Evolutionary conservation across 2,888 invertebrate species (phyloP), one percentile per base, ranked within the genome.

Genomic region (Parochlus steinenii): DNA sequence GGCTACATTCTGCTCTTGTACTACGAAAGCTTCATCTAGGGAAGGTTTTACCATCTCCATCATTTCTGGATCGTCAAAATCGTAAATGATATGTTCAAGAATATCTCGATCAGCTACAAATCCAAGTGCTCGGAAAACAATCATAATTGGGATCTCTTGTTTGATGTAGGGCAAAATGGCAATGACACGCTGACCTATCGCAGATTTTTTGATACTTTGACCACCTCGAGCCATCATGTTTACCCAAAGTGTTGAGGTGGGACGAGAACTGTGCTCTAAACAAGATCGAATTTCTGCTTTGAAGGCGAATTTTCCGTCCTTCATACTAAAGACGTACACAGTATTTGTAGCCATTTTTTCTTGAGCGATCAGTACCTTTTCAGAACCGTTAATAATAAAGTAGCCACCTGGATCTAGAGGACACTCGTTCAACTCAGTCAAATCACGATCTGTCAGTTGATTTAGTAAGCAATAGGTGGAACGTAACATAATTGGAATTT

Each of bases 31-130:
- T 63, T 98, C 98, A 61, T 98, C 98, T 38, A 98, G 62, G 0
- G 97, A 97, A 1, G 98, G 98, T 56, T 99, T 99, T 0, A 93
- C 95, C 95, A 99, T 97, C 71, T 99, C 98, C 97, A 99, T 98
- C 95, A 99, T 97, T 66, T 99, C 98, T 6, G 93, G 97, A 62
- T 99, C 98, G 59, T 98, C 95, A 62, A 98, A 98, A 55, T 99
- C 98, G 56, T 99, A 99, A 50, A 99, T 98, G 42, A 99, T 98
- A 52, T 99, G 98, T 54, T 99, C 98, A 15, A 99, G 65, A 50
- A 99, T 99, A 62, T 99, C 98, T 51, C 98, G 72, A 61, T 99
- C 98, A 6, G 98, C 95, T 27, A 98, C 98, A 63, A 99, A 99
- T 22, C 98, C 97, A 40, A 93, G 64, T n/a, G 97, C 98, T 54